Conservation (phyloP, 2,113 vertebrate species). For the Stercorarius parasiticus region DNA sequence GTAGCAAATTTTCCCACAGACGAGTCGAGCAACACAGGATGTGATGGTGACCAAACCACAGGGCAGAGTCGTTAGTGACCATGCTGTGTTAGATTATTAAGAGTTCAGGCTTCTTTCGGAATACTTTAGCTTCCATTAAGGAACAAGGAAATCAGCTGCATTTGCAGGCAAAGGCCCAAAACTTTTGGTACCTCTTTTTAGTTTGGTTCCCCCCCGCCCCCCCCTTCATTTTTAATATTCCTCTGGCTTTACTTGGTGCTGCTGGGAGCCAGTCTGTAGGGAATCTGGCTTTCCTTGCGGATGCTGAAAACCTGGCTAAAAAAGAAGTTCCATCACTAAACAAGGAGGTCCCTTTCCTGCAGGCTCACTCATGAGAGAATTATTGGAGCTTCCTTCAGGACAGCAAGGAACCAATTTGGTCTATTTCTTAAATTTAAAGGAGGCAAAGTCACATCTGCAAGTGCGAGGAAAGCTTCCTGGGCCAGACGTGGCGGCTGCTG, state of each 20-base stretch:
- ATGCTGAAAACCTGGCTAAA: not conserved
- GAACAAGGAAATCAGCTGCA: not conserved
- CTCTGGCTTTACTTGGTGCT: not conserved
- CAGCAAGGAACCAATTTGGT: not conserved
- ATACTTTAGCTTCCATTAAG: not conserved
- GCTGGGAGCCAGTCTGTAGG: not conserved
- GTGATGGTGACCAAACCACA: not conserved
- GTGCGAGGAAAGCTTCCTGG: not conserved
- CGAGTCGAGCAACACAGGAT: accelerated
- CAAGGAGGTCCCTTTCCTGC: not conserved
- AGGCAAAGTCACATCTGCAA: not conserved
- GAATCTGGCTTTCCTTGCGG: not conserved
- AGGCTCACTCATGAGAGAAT: not conserved
- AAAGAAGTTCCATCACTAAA: no score
- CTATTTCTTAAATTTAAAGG: not conserved
- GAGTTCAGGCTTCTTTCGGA: not conserved
- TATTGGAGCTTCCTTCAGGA: not conserved
- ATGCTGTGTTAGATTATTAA: accelerated
- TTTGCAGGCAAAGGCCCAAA: not conserved
- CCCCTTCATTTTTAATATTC: not conserved
- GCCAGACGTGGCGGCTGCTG: not conserved
- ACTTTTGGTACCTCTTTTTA: no score
- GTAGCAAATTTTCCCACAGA: accelerated
- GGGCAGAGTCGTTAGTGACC: not conserved
- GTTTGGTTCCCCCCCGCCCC: no score